Conservation (phyloP, 2,797 vertebrate species). For the Microctenopoma steveboyesi region DNA sequence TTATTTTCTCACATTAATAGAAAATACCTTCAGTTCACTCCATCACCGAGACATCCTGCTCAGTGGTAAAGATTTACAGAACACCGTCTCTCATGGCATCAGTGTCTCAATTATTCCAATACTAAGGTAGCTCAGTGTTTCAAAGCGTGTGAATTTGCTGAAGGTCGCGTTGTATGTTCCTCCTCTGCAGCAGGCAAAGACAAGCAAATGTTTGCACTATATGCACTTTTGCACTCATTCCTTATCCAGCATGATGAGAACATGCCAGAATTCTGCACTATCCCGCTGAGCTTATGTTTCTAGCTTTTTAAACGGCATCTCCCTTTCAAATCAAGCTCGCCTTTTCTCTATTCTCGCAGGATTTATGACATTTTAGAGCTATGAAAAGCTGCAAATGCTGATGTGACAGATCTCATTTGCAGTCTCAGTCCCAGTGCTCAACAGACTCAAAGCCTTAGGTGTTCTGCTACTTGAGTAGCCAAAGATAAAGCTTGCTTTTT, state of each 20-base stretch:
- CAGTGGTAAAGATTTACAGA: conserved; percentile 2
- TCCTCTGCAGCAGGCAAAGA: background rate
- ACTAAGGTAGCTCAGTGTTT: conserved; percentile 9
- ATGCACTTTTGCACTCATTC: conserved; percentile 11
- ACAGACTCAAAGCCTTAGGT: conserved; percentile 65
- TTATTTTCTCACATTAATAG: conserved; percentile 29
- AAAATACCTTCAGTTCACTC: conserved; percentile 8
- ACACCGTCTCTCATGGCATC: background rate
- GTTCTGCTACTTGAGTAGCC: conserved; percentile 64
- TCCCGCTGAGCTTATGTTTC: conserved; percentile 47
- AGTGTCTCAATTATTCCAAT: conserved; percentile 20
- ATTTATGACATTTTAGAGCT: conserved; percentile 64
- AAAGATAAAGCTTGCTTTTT: conserved; percentile 60
- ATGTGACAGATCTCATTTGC: conserved; percentile 76
- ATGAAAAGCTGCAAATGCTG: conserved; percentile 71
- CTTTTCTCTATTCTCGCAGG: conserved; percentile 45
- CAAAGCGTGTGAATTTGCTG: conserved; percentile 7
- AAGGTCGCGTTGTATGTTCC: conserved; percentile 7
- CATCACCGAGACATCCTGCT: conserved; percentile 17
- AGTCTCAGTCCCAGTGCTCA: conserved; percentile 53
- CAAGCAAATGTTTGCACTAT: conserved; percentile 30
- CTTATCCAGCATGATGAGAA: conserved; percentile 27
- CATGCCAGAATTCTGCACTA: conserved; percentile 22
- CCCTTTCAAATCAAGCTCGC: conserved; percentile 52
- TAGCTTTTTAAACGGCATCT: conserved; percentile 42